Percentiles rank a stretch among this genome's conserved stretches.
These are phyloP conservation scores for Ylistrum balloti DNA, from an alignment of 1,140 invertebrate genomes.

Conservation along the genomic window DNA sequence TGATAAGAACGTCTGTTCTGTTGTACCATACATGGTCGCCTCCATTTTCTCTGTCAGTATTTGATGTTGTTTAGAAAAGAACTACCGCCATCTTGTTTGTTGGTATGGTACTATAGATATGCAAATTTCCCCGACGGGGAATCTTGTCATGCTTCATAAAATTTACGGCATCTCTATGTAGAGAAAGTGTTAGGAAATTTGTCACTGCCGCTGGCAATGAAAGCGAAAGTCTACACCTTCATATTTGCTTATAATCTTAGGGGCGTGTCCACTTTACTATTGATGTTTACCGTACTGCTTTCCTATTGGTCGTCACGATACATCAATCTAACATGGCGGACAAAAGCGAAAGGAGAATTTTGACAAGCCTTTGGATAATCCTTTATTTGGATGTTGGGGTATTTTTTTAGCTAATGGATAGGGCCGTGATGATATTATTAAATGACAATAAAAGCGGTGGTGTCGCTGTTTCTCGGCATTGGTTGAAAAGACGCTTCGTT, in stretches of 20 bases:
- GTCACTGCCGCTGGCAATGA: slow-evolving; percentile 55
- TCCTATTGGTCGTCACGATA: slow-evolving; percentile 56
- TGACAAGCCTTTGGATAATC: slow-evolving; percentile 61
- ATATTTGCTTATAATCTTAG: slow-evolving; percentile 57
- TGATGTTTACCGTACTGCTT: slow-evolving; percentile 40
- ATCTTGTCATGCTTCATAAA: slow-evolving; percentile 50
- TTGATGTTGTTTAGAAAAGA: slow-evolving; percentile 18
- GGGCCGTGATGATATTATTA: slow-evolving; percentile 44
- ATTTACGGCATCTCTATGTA: slow-evolving; percentile 44
- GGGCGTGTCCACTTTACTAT: slow-evolving; percentile 49
- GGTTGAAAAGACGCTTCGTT: background rate
- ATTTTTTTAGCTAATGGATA: slow-evolving; percentile 58
- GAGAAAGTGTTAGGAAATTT: slow-evolving; percentile 56
- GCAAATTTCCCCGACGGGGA: slow-evolving; percentile 42
- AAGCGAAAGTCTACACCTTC: slow-evolving; percentile 54
- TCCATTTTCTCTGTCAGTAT: slow-evolving; percentile 1
- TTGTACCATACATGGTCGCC: background rate
- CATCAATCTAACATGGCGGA: slow-evolving; percentile 57
- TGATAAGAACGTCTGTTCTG: slow-evolving; percentile 24
- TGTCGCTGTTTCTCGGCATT: slow-evolving; percentile 45
- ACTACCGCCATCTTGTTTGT: slow-evolving; percentile 23
- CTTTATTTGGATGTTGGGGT: slow-evolving; percentile 55
- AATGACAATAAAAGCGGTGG: slow-evolving; percentile 41
- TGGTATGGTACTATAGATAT: slow-evolving; percentile 17
- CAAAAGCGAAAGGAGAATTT: slow-evolving; percentile 62